Evolutionary conservation across 2,113 vertebrate genomes (phyloP).

Genomic region (Odocoileus hemionus): DNA sequence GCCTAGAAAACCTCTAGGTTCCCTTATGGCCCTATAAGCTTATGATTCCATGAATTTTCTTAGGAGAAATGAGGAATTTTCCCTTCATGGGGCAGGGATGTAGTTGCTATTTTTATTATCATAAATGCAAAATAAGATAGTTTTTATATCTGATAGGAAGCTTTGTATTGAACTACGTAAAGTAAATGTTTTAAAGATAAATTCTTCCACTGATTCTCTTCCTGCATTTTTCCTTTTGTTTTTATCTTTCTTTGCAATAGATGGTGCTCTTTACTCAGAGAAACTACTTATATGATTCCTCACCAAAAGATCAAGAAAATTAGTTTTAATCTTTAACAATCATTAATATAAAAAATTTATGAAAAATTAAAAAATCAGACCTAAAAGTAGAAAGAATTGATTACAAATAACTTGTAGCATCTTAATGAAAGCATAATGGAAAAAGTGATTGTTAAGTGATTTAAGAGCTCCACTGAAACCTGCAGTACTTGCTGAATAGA

Average conservation of each 20-base stretch:
- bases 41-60: neutral
- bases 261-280: conserved; percentile 78
- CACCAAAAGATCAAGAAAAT: conserved; percentile 15
- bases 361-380: conserved; percentile 33
- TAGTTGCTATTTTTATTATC: neutral
- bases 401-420: neutral
- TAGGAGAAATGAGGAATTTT: neutral
- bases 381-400: neutral
- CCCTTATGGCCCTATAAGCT: neutral
- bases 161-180: neutral
- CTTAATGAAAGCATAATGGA: neutral
- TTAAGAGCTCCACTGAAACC: neutral
- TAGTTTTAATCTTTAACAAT: neutral
- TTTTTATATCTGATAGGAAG: neutral
- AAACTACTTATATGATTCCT: conserved; percentile 24
- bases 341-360: conserved; percentile 54
- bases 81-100: neutral
- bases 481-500: neutral
- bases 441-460: neutral
- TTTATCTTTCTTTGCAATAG: conserved; percentile 74
- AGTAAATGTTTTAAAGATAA: conserved; percentile 1
- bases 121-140: neutral
- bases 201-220: neutral
- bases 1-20: neutral
- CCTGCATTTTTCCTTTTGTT: conserved; percentile 46